Percentiles rank a stretch among this genome's conserved stretches.
phyloP scores from a whole-genome alignment of 2,113 vertebrate genomes.

The Hiodon tergisus region DNA sequence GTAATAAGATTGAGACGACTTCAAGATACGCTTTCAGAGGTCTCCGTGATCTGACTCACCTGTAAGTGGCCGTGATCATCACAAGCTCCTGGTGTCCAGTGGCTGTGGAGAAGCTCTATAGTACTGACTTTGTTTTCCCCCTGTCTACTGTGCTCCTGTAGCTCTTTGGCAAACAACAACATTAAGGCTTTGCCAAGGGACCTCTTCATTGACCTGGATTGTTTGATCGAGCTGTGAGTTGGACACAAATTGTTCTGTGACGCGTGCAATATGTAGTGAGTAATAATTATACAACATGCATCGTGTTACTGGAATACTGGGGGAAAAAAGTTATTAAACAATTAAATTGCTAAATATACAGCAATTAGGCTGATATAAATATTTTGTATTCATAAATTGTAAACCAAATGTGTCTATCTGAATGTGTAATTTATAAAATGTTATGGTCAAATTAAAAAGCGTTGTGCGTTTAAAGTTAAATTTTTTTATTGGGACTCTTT shows the following conservation, averaged over 20 bases:
- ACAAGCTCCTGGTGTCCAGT: conserved; percentile 18
- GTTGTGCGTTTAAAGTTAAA: not conserved
- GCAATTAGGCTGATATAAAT: too few species aligned
- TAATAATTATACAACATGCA: not conserved
- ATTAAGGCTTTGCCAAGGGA: conserved; percentile 87
- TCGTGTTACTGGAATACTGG: not conserved
- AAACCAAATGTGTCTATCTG: too few species aligned
- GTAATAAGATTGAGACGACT: conserved; percentile 87
- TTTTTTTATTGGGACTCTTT: not conserved
- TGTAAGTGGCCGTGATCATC: conserved; percentile 70
- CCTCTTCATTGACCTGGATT: conserved; percentile 87
- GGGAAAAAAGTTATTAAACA: not conserved
- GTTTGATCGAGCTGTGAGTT: conserved; percentile 93
- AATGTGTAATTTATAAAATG: too few species aligned
- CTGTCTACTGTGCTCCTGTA: conserved; percentile 55
- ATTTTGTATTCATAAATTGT: too few species aligned
- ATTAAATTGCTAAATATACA: too few species aligned
- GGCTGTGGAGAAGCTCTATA: conserved; percentile 29
- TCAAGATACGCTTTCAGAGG: conserved; percentile 89
- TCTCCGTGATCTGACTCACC: conserved; percentile 88
- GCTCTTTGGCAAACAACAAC: conserved; percentile 94
- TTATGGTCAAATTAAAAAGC: too few species aligned
- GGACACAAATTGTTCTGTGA: conserved; percentile 24
- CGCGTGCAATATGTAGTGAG: not conserved
- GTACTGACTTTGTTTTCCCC: conserved; percentile 36